These are phyloP conservation scores for Lordiphosa fenestrarum DNA, from an alignment of 2,888 invertebrate genomes.

Conservation along the genomic window DNA sequence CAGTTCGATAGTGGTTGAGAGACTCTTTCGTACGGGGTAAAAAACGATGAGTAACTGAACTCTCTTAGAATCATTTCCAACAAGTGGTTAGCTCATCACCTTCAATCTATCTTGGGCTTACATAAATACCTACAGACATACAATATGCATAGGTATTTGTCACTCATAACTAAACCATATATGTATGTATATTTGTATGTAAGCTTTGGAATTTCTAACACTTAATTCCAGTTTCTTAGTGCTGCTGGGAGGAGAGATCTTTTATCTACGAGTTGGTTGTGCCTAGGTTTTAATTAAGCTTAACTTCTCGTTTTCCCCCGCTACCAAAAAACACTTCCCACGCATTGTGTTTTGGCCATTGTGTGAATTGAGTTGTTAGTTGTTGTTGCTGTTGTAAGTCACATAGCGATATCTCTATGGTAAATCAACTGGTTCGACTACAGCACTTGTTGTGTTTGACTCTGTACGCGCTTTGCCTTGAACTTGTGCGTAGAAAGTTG, in stretches of 20 bases:
- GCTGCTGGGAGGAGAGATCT: constrained; percentile 40
- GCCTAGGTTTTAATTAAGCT: constrained; percentile 50
- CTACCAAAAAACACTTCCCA: constrained; percentile 45
- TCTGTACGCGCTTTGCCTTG: constrained; percentile 25
- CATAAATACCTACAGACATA: too few relatives aligned
- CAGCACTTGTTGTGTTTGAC: constrained; percentile 6
- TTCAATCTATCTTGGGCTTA: too few relatives aligned
- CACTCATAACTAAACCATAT: not conserved
- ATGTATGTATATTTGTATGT: too few relatives aligned
- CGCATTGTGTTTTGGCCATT: constrained; percentile 38
- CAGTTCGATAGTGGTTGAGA: too few relatives aligned
- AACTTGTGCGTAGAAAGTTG: constrained; percentile 55
- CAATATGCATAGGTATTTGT: constrained; percentile 3
- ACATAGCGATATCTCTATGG: constrained; percentile 20
- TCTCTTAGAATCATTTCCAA: too few relatives aligned
- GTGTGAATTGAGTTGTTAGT: constrained; percentile 19
- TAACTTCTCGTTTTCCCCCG: too few relatives aligned
- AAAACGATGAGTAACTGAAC: too few relatives aligned
- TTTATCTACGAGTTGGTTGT: constrained; percentile 18
- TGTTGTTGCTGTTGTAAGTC: constrained; percentile 18
- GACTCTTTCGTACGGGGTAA: too few relatives aligned
- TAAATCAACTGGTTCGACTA: constrained; percentile 43
- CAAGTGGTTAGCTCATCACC: too few relatives aligned
- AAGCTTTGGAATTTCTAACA: too few relatives aligned
- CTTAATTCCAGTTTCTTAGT: not conserved